Evolutionary conservation across 2,113 vertebrate genomes (phyloP).

Genomic region (Oreochromis tanganicae): DNA sequence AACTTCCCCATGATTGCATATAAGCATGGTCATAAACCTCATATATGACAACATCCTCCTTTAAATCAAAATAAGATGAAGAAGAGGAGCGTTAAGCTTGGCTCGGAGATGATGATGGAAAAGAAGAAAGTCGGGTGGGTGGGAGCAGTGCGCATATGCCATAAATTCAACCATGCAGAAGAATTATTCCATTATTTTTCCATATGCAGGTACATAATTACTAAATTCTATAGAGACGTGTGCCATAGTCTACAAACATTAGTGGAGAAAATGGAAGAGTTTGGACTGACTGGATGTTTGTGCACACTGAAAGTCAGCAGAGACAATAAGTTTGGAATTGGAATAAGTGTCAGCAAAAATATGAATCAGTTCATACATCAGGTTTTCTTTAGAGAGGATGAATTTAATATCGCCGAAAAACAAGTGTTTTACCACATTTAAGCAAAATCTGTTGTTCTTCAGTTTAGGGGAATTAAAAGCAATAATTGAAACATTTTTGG

Average conservation of each 20-base stretch:
- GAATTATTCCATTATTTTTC: neutral
- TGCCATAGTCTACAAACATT: neutral
- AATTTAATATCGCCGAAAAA: neutral
- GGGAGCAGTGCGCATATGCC: neutral
- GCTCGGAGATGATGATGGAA: neutral
- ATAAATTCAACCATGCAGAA: neutral
- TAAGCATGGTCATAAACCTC: neutral
- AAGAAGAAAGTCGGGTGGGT: neutral
- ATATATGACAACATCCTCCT: neutral
- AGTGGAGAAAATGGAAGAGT: neutral
- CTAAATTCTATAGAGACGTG: neutral
- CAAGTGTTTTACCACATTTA: neutral
- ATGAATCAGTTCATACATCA: neutral
- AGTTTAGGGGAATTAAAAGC: neutral
- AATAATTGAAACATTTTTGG: neutral
- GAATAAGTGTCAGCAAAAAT: neutral
- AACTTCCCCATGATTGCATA: neutral
- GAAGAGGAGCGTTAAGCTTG: neutral
- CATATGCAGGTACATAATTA: neutral
- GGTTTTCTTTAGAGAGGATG: neutral
- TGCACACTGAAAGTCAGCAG: neutral
- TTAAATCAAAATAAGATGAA: neutral
- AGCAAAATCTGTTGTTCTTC: neutral
- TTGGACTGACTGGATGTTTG: neutral
- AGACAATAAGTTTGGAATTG: neutral